Evolutionary conservation across 1,140 invertebrate genomes (phyloP).

Genomic region (Thalassaphorura encarpata): DNA sequence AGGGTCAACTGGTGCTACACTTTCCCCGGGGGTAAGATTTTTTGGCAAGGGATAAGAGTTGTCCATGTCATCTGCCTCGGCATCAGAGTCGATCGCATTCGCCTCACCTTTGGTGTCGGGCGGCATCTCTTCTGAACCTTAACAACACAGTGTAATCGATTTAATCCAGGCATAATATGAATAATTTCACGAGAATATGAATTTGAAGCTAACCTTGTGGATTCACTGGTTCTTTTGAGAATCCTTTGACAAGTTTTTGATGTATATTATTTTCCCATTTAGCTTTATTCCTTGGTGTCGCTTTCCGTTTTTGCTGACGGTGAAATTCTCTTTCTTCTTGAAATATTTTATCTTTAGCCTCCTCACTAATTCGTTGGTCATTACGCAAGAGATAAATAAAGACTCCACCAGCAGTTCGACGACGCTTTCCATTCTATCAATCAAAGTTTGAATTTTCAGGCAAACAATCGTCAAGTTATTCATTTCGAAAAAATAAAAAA

Average conservation of each 20-base stretch:
- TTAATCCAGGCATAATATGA: too few relatives aligned
- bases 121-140: neutral
- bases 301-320: neutral
- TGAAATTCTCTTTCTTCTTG: slow-evolving; percentile 1
- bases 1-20: neutral
- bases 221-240: too few relatives aligned
- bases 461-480: neutral
- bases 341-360: slow-evolving; percentile 17
- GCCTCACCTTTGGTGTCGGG: neutral
- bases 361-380: slow-evolving; percentile 11
- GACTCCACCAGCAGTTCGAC: slow-evolving; percentile 25
- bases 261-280: too few relatives aligned
- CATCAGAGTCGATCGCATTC: neutral
- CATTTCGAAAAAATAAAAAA: neutral
- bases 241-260: too few relatives aligned
- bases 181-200: too few relatives aligned
- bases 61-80: neutral
- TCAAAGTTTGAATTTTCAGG: neutral
- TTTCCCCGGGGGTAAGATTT: neutral
- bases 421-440: slow-evolving; percentile 17
- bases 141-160: too few relatives aligned
- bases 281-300: too few relatives aligned
- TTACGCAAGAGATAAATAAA: slow-evolving; percentile 25
- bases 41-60: neutral
- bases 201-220: too few relatives aligned